Percentiles rank a stretch among this genome's conserved stretches.
Conservation (phyloP, 2,888 invertebrate species). For the Palloptera scutellata region DNA sequence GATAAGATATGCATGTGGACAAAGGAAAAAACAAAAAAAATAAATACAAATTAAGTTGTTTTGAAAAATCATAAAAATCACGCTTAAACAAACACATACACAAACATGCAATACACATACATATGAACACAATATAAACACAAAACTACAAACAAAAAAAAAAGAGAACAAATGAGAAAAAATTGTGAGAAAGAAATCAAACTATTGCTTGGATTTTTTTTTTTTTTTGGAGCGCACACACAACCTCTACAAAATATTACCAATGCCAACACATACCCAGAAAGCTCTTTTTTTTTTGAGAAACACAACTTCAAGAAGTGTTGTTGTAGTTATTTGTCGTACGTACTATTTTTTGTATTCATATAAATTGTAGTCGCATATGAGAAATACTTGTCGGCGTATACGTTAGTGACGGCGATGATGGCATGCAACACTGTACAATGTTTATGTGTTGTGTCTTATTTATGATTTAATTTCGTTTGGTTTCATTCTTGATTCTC, state of each 20-base stretch:
- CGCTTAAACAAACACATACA: conserved; percentile 4
- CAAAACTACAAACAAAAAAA: conserved; percentile 12
- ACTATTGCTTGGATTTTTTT: not conserved
- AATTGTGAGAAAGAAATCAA: not conserved
- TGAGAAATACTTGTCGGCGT: too few species aligned
- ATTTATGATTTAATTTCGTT: not conserved
- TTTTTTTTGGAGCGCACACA: not conserved
- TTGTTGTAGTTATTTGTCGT: too few species aligned
- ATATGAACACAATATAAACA: not conserved
- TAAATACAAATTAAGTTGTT: conserved; percentile 8
- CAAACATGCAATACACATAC: not conserved
- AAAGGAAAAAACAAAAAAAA: conserved; percentile 9
- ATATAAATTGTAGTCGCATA: too few species aligned
- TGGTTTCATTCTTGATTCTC: conserved; percentile 3
- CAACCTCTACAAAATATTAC: not conserved
- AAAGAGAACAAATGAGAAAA: not conserved
- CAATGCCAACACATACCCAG: not conserved
- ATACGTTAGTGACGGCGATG: too few species aligned
- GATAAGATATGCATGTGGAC: not conserved
- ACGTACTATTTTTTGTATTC: too few species aligned
- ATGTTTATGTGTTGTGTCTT: not conserved
- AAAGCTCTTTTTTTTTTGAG: too few species aligned
- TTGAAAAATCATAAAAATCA: conserved; percentile 1
- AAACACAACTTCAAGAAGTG: too few species aligned
- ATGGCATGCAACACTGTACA: too few species aligned